Evolutionary conservation across 2,797 vertebrate genomes (phyloP).

Genomic region (Characodon lateralis): DNA sequence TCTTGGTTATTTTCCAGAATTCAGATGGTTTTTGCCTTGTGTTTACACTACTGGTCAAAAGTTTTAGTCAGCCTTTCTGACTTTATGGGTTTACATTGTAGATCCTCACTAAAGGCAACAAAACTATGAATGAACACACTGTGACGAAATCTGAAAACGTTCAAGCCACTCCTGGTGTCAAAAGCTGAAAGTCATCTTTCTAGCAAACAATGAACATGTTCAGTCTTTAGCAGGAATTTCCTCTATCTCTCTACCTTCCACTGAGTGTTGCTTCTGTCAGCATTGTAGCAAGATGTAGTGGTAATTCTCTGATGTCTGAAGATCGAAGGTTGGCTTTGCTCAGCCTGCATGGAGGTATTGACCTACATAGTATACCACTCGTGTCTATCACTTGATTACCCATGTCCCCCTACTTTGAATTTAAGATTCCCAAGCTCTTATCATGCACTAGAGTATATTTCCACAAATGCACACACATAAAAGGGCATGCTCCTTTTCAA

Average conservation of each 20-base stretch:
- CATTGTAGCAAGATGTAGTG: conserved; percentile 71
- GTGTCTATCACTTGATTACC: conserved; percentile 35
- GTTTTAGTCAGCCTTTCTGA: no score
- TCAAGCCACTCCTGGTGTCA: neutral
- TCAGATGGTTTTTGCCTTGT: neutral
- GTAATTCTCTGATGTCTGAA: conserved; percentile 59
- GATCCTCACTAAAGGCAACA: no score
- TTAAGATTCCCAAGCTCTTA: conserved; percentile 38
- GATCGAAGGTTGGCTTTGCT: conserved; percentile 50
- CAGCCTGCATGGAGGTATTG: conserved; percentile 55
- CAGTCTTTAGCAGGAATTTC: conserved; percentile 37
- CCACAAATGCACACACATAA: conserved; percentile 22
- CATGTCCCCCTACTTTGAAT: conserved; percentile 26
- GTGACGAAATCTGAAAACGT: neutral
- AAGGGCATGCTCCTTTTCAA: conserved; percentile 17
- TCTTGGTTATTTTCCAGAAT: neutral
- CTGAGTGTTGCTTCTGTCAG: conserved; percentile 74
- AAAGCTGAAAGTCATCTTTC: conserved; percentile 20
- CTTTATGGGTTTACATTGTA: no score
- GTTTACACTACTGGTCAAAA: neutral
- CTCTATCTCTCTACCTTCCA: conserved; percentile 50
- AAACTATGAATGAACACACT: neutral
- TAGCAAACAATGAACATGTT: conserved; percentile 27
- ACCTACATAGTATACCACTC: conserved; percentile 45
- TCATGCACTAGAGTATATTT: conserved; percentile 33